A percentile compares a stretch with the other conserved stretches of the same genome.
phyloP scores from a whole-genome alignment of 2,797 vertebrate genomes.

The Danio kyathit region DNA sequence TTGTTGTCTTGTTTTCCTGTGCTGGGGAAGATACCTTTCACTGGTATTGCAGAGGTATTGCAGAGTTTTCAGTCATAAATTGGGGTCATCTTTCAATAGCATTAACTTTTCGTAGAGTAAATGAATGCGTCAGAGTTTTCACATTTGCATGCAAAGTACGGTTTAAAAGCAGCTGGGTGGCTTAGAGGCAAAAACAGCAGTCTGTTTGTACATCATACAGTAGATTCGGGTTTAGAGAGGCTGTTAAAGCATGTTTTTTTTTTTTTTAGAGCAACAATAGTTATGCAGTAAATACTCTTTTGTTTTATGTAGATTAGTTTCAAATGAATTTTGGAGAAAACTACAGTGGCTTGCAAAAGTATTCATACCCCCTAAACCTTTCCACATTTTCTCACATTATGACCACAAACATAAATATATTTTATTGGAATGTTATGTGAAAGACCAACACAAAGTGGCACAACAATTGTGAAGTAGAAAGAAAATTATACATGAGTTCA shows the following conservation, averaged over 20 bases:
- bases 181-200: constrained; percentile 17
- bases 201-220: constrained; percentile 29
- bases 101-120: not conserved
- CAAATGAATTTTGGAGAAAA: no score
- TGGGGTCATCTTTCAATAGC: not conserved
- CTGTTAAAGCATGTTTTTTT: not conserved
- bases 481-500: no score
- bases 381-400: no score
- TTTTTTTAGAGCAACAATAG: no score
- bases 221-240: constrained; percentile 7
- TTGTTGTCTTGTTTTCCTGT: constrained; percentile 9
- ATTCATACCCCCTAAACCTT: no score
- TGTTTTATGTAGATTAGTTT: no score
- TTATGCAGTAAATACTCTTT: no score
- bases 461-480: no score
- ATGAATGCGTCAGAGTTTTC: not conserved
- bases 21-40: not conserved
- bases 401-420: no score
- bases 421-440: no score
- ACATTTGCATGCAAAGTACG: constrained; percentile 6
- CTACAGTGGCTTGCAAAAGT: no score
- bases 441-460: no score
- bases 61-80: not conserved
- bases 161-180: constrained; percentile 30
- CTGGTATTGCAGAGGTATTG: constrained; percentile 5